These are phyloP conservation scores for Lipotes vexillifer DNA, from an alignment of 2,113 vertebrate species.

Conservation along the genomic window DNA sequence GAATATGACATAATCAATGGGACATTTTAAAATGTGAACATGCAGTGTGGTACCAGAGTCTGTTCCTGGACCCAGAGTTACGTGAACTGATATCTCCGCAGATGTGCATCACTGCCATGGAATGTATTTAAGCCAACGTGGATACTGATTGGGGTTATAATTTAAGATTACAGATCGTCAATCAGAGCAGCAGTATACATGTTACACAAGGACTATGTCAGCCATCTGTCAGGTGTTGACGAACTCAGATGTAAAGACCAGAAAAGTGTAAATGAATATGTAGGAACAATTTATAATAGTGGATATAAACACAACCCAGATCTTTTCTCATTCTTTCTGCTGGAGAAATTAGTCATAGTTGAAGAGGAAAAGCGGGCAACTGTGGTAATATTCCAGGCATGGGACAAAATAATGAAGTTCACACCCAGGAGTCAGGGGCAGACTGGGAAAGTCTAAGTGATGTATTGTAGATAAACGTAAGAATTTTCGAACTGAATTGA, in stretches of 20 bases:
- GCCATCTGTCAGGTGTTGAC: not conserved
- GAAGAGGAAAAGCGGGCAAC: not conserved
- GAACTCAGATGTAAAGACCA: not conserved
- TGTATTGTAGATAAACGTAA: not conserved
- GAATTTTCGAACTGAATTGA: not conserved
- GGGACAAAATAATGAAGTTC: not conserved
- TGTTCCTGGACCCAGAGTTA: not conserved
- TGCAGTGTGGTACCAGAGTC: not conserved
- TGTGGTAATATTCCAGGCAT: not conserved
- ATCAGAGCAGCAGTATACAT: not conserved
- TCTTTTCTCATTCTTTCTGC: not conserved
- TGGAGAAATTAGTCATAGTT: not conserved
- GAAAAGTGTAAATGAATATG: not conserved
- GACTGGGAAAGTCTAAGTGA: not conserved
- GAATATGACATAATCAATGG: not conserved
- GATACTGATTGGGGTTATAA: not conserved
- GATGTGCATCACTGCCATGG: not conserved
- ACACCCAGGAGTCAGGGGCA: not conserved
- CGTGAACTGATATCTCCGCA: not conserved
- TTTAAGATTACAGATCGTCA: not conserved
- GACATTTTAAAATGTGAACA: not conserved
- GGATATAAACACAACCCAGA: not conserved
- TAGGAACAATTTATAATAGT: not conserved
- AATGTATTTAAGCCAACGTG: not conserved
- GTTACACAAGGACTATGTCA: not conserved